Base-by-base conservation (phyloP, 1,140 invertebrate species). In the Melipona quadrifasciata region DNA sequence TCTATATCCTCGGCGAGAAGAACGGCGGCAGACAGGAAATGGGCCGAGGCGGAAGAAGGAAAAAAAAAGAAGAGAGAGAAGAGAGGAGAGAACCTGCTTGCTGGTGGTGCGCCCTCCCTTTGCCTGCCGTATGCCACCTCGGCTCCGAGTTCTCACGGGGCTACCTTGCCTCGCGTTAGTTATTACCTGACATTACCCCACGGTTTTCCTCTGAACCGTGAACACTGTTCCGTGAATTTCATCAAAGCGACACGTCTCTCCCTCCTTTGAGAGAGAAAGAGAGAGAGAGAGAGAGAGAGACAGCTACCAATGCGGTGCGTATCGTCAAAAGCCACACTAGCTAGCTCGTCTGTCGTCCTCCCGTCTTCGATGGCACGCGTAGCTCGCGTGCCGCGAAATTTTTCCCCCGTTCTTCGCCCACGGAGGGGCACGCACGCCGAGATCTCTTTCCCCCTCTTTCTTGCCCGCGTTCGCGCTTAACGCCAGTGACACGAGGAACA, bases 21-120 rank as follows among this genome's bases (percentile, higher is more conserved):
- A 39, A 80, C 55, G 75, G 65, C 82, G 61, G 70, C n/a, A 58
- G 86, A 82, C 84, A 87, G 86, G 86, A 85, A 86, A 86, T 68
- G 57, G 57, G 47, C 61, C 57, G 84, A 61, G 19, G 79, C 11
- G 68, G 68, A 71, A 87, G 65, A 87, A 77, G 21, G n/a, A 65
- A 14, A 64, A 17, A 27, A 65, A 14, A 64, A 17, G 21, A 17
- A 39, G 39, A 39, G 5, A 47, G 39, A 17, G 27, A 61, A 27
- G 57, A 21, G 24, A 16, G 53, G 5, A 53, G 47, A 31, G 39
- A 31, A 10, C 31, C 24, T 70, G 74, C 19, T 78, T 70, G 74
- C 19, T 78, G 74, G 65, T 78, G 55, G 53, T 71, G 39, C 39
- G 39, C 8, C 0, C 8, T 71, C 67, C 68, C 58, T 80, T 80